A percentile compares a stretch with the other conserved stretches of the same genome.
These are phyloP conservation scores for Sardinella longiceps DNA, from an alignment of 2,797 vertebrate genomes.

Conservation along the genomic window DNA sequence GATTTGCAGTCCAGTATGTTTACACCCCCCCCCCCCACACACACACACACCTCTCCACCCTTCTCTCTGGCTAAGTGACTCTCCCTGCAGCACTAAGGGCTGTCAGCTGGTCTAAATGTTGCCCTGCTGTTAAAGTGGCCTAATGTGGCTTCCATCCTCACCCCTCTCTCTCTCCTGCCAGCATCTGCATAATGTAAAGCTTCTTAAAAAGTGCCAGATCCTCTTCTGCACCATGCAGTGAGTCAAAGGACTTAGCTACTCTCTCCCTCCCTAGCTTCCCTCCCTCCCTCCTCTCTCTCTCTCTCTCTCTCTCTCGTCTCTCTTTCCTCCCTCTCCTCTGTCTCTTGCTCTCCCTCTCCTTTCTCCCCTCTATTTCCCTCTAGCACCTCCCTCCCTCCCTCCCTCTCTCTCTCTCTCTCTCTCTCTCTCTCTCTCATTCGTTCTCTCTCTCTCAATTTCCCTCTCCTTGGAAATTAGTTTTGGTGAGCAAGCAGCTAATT, in stretches of 20 bases:
- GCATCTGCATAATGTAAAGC: slow-evolving; percentile 25
- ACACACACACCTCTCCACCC: too few relatives aligned
- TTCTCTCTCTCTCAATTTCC: slow-evolving; percentile 6
- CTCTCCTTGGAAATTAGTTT: slow-evolving; percentile 25
- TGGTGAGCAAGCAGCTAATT: slow-evolving; percentile 31
- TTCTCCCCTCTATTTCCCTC: slow-evolving; percentile 20
- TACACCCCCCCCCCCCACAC: background rate
- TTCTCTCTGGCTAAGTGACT: background rate
- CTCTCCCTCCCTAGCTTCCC: background rate
- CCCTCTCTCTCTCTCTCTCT: background rate
- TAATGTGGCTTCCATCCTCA: background rate
- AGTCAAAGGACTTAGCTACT: slow-evolving; percentile 12
- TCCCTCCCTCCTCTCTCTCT: background rate
- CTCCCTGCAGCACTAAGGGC: background rate
- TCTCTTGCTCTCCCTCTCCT: background rate
- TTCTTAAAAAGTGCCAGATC: slow-evolving; percentile 26
- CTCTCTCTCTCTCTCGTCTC: background rate
- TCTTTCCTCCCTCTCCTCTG: background rate
- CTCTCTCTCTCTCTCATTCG: background rate
- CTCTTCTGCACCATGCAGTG: background rate
- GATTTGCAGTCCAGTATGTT: slow-evolving; percentile 17
- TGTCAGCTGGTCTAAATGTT: slow-evolving; percentile 21
- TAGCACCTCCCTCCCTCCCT: background rate
- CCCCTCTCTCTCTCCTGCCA: slow-evolving; percentile 14
- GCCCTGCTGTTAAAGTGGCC: background rate